Conservation (phyloP, 2,797 vertebrate species). For the Gallinago solitaria region DNA sequence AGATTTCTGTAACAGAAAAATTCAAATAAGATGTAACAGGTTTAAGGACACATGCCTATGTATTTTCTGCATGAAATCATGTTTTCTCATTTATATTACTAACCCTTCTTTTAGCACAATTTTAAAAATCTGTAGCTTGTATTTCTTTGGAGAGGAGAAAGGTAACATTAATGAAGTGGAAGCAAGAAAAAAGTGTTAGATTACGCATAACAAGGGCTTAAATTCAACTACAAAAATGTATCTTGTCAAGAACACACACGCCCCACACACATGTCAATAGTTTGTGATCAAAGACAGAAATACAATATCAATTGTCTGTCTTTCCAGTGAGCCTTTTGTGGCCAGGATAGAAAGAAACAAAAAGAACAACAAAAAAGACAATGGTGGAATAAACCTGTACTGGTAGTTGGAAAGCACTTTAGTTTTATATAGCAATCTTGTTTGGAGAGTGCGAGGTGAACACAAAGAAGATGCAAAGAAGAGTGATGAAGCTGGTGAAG, state of each 20-base stretch:
- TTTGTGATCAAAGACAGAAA: neutral
- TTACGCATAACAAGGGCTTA: neutral
- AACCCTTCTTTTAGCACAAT: neutral
- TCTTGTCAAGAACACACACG: neutral
- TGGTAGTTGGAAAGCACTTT: neutral
- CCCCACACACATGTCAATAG: neutral
- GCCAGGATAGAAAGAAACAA: neutral
- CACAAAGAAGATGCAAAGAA: neutral
- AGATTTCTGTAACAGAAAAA: neutral
- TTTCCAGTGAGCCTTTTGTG: neutral
- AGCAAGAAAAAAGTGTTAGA: neutral
- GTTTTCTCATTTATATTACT: neutral
- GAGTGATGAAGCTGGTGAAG: neutral
- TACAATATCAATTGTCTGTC: neutral
- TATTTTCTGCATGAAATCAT: neutral
- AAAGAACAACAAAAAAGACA: neutral
- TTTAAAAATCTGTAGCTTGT: neutral
- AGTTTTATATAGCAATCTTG: neutral
- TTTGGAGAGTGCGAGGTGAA: neutral
- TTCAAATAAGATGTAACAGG: neutral
- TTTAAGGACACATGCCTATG: neutral
- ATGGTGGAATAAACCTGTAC: neutral
- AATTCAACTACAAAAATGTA: neutral
- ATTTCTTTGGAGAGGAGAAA: neutral
- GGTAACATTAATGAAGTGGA: no score